A percentile compares a stretch with the other conserved stretches of the same genome.
Conservation (phyloP, 2,888 invertebrate species). For the Drosophila trichaetosa region DNA sequence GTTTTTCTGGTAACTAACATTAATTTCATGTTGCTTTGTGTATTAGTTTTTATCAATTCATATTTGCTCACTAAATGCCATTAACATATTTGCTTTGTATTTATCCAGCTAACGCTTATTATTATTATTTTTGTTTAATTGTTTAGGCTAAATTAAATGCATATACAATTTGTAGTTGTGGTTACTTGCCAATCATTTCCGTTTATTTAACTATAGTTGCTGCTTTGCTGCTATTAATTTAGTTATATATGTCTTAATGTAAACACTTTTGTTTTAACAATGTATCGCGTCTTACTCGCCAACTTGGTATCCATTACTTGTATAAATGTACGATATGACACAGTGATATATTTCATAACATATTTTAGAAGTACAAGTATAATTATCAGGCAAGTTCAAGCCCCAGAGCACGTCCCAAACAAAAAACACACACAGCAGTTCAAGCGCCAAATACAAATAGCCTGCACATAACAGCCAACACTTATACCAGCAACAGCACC, state of each 20-base stretch:
- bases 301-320: constrained; percentile 53
- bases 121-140: constrained; percentile 46
- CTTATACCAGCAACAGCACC: constrained; percentile 5
- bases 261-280: constrained; percentile 50
- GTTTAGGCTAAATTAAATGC: constrained; percentile 75
- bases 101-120: constrained; percentile 42
- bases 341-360: constrained; percentile 80
- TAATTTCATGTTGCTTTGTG: constrained; percentile 52
- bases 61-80: constrained; percentile 70
- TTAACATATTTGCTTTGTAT: constrained; percentile 56
- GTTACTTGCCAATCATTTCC: constrained; percentile 63
- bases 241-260: constrained; percentile 56
- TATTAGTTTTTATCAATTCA: constrained; percentile 68
- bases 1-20: constrained; percentile 62
- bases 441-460: constrained; percentile 17
- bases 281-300: constrained; percentile 36
- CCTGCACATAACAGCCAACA: constrained; percentile 25
- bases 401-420: constrained; percentile 76
- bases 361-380: constrained; percentile 61
- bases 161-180: constrained; percentile 75
- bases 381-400: constrained; percentile 82
- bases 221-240: constrained; percentile 73
- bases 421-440: constrained; percentile 41
- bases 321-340: constrained; percentile 85
- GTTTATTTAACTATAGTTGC: constrained; percentile 70